Conservation (phyloP, 2,113 vertebrate species). For the Microcebus murinus region DNA sequence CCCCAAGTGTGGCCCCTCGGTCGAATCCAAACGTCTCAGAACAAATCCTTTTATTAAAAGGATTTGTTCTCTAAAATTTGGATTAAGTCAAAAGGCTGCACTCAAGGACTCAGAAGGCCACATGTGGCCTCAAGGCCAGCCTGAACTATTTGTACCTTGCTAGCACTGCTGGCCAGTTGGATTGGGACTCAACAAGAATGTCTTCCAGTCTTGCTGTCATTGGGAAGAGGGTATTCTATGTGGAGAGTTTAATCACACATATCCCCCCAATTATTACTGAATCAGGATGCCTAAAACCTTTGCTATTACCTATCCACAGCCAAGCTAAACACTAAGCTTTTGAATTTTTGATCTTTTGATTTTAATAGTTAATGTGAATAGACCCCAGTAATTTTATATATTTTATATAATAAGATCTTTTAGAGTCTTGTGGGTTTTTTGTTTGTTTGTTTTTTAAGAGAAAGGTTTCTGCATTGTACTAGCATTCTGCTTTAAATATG, state of each 20-base stretch:
- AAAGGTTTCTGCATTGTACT: background rate
- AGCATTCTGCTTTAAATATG: background rate
- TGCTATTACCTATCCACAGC: background rate
- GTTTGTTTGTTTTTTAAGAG: background rate
- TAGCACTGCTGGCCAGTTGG: background rate
- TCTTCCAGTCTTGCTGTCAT: background rate
- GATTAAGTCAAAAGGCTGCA: no score
- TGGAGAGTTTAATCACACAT: background rate
- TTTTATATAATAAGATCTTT: background rate
- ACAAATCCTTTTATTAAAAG: no score
- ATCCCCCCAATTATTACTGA: background rate
- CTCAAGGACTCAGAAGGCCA: no score
- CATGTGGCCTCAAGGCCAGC: no score
- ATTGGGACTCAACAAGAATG: background rate
- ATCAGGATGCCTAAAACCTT: background rate
- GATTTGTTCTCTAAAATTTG: no score
- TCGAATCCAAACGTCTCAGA: no score
- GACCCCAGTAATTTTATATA: background rate
- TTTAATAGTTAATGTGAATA: conserved; percentile 30
- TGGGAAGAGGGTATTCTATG: background rate
- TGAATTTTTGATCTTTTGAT: background rate
- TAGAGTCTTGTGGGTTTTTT: background rate
- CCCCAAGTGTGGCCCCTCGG: no score
- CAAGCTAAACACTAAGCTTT: background rate
- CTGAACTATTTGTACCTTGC: background rate